Evolutionary conservation across 2,888 invertebrate genomes (phyloP).

Genomic region (Ennomos quercinarius): DNA sequence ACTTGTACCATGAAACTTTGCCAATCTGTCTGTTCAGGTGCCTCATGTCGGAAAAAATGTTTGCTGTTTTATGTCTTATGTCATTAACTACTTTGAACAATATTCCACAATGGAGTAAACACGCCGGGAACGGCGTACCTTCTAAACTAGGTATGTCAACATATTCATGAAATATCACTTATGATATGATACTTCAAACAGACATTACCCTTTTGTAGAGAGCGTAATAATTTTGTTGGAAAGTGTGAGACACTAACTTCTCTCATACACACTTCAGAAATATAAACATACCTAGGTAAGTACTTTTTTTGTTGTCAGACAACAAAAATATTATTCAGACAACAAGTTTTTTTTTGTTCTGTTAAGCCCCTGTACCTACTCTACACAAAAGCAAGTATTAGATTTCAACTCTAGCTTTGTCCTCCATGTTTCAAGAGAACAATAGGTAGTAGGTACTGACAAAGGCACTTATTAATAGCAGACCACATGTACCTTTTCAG

Average conservation of each 20-base stretch:
- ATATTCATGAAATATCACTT: no score
- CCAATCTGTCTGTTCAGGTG: slow-evolving; percentile 53
- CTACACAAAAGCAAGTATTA: no score
- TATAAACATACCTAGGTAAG: no score
- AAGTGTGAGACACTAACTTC: no score
- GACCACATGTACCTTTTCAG: slow-evolving; percentile 35
- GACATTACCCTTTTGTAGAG: no score
- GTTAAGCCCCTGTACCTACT: not conserved
- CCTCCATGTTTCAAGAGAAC: slow-evolving; percentile 8
- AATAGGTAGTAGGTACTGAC: slow-evolving; percentile 20
- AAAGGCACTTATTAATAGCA: slow-evolving; percentile 17
- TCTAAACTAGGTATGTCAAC: no score
- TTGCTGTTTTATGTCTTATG: slow-evolving; percentile 17
- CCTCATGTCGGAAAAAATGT: slow-evolving; percentile 11
- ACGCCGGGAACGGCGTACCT: no score
- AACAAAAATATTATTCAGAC: not conserved
- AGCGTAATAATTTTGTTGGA: no score
- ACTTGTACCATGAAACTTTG: slow-evolving; percentile 66
- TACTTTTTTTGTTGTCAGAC: no score
- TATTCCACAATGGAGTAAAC: not conserved
- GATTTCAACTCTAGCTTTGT: slow-evolving; percentile 5
- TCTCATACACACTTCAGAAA: no score
- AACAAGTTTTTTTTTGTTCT: not conserved
- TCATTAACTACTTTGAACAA: slow-evolving; percentile 19
- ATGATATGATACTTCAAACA: no score